Conservation (phyloP, 2,113 vertebrate species). For the Garra rufa region DNA sequence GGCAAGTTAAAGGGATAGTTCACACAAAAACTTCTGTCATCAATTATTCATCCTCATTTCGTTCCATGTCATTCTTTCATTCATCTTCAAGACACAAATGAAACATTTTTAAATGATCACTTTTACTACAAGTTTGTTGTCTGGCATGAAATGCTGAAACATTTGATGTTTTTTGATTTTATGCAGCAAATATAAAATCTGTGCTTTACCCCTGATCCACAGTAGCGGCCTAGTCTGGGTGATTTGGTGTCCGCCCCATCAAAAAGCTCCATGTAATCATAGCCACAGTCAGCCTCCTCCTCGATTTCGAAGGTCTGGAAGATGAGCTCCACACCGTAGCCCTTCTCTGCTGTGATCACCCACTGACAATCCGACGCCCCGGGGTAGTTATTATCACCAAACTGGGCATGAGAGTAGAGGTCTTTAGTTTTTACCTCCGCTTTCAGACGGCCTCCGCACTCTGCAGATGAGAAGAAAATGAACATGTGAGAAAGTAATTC, state of each 20-base stretch:
- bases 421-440: constrained; percentile 95
- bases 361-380: constrained; percentile 89
- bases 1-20: background rate
- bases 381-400: constrained; percentile 95
- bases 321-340: constrained; percentile 93
- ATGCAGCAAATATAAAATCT: background rate
- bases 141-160: background rate
- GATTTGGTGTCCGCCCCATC: constrained; percentile 89
- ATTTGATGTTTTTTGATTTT: background rate
- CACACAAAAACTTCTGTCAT: background rate
- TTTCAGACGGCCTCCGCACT: constrained; percentile 89
- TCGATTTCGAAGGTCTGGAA: constrained; percentile 97
- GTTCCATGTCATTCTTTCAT: background rate
- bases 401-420: constrained; percentile 94
- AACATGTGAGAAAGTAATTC: background rate
- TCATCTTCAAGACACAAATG: too few species aligned
- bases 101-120: too few species aligned
- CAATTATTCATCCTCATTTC: background rate
- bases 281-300: constrained; percentile 92
- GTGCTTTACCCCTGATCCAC: constrained; percentile 89
- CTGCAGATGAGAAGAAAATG: constrained; percentile 67
- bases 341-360: constrained; percentile 92
- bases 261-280: constrained; percentile 95
- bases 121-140: background rate
- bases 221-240: constrained; percentile 90